A percentile compares a stretch with the other conserved stretches of the same genome.
Conservation (phyloP, 2,797 vertebrate species). For the Acridotheres tristis region DNA sequence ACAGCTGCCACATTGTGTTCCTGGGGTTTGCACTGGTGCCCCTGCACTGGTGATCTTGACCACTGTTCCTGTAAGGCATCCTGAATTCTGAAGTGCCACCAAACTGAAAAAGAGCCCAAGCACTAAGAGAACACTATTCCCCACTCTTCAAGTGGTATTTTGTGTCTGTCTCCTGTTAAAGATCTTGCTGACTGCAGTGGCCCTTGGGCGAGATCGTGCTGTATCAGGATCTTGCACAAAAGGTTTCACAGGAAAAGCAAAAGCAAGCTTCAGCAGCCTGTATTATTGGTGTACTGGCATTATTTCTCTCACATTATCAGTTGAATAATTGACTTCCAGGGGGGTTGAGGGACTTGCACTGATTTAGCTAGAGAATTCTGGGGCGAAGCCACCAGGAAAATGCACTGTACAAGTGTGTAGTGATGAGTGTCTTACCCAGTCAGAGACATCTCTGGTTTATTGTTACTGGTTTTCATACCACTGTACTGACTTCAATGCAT, state of each 20-base stretch:
- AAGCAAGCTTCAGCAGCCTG: background rate
- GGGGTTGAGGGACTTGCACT: background rate
- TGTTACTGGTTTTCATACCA: background rate
- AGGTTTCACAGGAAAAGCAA: background rate
- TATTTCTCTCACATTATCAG: background rate
- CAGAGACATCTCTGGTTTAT: background rate
- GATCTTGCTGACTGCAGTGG: background rate
- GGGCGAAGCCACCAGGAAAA: background rate
- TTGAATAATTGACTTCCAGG: background rate
- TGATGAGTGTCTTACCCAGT: background rate
- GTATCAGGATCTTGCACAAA: background rate
- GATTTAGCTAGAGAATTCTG: background rate
- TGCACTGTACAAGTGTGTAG: background rate
- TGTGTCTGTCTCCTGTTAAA: background rate
- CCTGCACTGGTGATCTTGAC: background rate
- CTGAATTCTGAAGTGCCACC: background rate
- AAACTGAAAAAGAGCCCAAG: background rate
- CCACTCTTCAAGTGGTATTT: background rate
- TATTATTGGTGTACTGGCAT: background rate
- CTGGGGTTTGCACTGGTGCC: background rate
- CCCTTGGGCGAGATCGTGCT: background rate
- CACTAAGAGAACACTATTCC: background rate
- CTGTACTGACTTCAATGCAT: background rate
- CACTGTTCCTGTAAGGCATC: background rate
- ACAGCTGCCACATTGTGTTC: background rate